These are phyloP conservation scores for Pteropus alecto DNA, from an alignment of 2,113 vertebrate genomes.

Conservation along the genomic window DNA sequence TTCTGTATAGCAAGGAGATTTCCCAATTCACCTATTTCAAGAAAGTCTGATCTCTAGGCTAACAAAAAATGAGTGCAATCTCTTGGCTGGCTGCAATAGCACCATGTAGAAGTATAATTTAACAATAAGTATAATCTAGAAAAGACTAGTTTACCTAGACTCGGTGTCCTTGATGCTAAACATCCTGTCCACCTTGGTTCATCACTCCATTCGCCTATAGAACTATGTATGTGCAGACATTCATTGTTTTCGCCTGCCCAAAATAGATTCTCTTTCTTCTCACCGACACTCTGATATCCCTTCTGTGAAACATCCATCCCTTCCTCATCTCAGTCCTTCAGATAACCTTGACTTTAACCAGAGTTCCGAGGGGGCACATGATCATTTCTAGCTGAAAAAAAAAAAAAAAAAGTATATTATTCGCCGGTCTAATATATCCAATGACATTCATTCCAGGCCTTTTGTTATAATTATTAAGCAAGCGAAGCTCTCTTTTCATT, in stretches of 20 bases:
- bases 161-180: neutral
- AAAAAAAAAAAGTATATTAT: neutral
- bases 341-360: neutral
- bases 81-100: neutral
- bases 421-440: neutral
- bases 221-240: neutral
- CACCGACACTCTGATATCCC: neutral
- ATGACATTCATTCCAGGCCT: neutral
- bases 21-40: constrained; percentile 42
- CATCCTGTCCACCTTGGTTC: no score
- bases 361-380: neutral
- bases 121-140: neutral
- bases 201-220: neutral
- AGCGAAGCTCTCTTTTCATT: neutral
- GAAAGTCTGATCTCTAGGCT: constrained; percentile 31
- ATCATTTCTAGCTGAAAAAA: neutral
- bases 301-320: neutral
- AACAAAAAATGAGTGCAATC: neutral
- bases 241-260: neutral
- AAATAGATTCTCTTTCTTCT: neutral
- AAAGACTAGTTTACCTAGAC: neutral
- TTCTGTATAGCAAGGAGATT: constrained; percentile 34
- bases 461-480: neutral
- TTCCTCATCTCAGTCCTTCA: neutral
- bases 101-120: neutral